phyloP scores from a whole-genome alignment of 2,888 invertebrate genomes.

The Mylabris sibirica region DNA sequence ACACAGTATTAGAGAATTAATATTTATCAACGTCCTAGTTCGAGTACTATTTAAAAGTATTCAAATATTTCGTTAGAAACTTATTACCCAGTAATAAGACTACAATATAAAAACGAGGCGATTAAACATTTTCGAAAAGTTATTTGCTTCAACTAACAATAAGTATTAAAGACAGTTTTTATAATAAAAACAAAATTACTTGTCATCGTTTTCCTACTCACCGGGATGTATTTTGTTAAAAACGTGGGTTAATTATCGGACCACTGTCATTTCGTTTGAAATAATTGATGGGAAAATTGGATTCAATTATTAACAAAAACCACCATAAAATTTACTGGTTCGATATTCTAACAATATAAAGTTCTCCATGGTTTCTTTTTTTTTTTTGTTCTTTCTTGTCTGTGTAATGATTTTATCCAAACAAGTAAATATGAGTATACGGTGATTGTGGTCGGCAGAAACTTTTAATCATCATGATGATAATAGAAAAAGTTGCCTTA shows the following conservation, averaged over 20 bases:
- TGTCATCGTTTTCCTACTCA: conserved; percentile 10
- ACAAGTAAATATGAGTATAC: conserved; percentile 30
- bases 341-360: conserved; percentile 36
- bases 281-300: conserved; percentile 21
- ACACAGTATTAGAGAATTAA: no score
- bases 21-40: no score
- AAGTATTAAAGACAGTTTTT: not conserved
- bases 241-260: conserved; percentile 26
- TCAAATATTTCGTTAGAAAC: no score
- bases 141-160: no score
- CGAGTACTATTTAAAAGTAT: no score
- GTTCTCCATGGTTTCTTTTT: conserved; percentile 38
- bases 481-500: conserved; percentile 20
- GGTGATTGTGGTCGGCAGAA: conserved; percentile 22
- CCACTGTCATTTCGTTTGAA: conserved; percentile 20
- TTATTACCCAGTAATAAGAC: no score
- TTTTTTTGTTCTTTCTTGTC: conserved; percentile 28
- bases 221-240: conserved; percentile 17
- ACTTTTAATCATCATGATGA: conserved; percentile 25
- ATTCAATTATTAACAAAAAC: conserved; percentile 19
- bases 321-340: conserved; percentile 20
- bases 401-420: conserved; percentile 20
- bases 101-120: no score
- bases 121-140: no score
- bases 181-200: conserved; percentile 22